Evolutionary conservation across 2,888 invertebrate species (phyloP).

Genomic region (Plagodis pulveraria): DNA sequence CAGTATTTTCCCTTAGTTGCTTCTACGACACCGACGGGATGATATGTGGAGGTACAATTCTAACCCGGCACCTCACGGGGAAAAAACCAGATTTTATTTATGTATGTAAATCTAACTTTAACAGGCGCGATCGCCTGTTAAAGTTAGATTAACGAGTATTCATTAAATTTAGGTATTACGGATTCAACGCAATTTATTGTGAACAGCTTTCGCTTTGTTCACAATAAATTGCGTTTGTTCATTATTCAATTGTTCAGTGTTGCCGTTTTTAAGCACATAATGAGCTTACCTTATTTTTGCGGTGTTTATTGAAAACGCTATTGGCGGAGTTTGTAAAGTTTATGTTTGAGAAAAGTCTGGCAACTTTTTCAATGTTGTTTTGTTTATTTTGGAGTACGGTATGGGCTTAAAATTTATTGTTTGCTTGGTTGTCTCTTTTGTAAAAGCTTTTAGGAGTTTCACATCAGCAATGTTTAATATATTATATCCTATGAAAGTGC

Average conservation of each 20-base stretch:
- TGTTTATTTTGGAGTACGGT: constrained; percentile 14
- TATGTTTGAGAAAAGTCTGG: constrained; percentile 14
- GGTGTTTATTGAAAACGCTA: constrained; percentile 35
- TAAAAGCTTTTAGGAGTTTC: background rate
- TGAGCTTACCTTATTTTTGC: constrained; percentile 50
- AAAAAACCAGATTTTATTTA: no score
- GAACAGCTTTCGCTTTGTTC: constrained; percentile 63
- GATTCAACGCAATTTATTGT: no score
- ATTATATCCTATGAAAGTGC: no score
- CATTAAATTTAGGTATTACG: no score
- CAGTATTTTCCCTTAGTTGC: no score
- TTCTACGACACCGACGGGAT: no score
- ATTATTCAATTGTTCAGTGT: constrained; percentile 66
- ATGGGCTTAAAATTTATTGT: constrained; percentile 7
- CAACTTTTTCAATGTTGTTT: constrained; percentile 11
- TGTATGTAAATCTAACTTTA: no score
- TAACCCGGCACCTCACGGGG: no score
- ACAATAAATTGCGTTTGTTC: constrained; percentile 64
- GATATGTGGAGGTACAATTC: no score
- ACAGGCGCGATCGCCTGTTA: no score
- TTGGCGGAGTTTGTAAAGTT: constrained; percentile 13
- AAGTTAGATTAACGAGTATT: no score
- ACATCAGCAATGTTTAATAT: background rate
- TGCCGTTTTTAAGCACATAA: constrained; percentile 49
- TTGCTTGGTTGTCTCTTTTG: constrained; percentile 2